A percentile compares a stretch with the other conserved stretches of the same genome.
Evolutionary conservation across 2,113 vertebrate genomes (phyloP).

Genomic region (Halichoerus grypus): DNA sequence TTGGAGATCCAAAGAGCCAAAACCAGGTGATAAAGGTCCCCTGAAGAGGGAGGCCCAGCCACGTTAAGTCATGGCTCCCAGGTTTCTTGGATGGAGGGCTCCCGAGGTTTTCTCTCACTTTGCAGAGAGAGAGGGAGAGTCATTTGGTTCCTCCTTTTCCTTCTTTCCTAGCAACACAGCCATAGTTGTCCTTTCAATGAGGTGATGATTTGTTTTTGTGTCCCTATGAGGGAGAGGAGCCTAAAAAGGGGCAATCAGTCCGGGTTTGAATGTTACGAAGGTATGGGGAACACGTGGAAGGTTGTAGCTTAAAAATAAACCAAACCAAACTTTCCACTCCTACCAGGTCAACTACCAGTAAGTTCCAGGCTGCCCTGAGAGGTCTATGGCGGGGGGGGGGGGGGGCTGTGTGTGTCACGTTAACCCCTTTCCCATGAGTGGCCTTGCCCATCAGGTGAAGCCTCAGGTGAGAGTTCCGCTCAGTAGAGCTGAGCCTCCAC

Average conservation of each 20-base stretch:
- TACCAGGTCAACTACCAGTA: not conserved
- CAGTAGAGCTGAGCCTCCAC: not conserved
- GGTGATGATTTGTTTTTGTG: not conserved
- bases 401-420: not conserved
- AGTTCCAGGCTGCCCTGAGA: not conserved
- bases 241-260: not conserved
- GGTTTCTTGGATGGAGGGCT: not conserved
- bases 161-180: not conserved
- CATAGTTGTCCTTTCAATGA: not conserved
- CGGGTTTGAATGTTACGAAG: not conserved
- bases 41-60: not conserved
- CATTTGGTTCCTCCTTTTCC: too few species aligned
- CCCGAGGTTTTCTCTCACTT: not conserved
- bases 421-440: not conserved
- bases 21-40: not conserved
- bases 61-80: not conserved
- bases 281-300: not conserved
- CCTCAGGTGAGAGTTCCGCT: not conserved
- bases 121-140: not conserved
- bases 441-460: not conserved
- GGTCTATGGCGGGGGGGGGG: not conserved
- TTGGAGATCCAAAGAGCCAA: not conserved
- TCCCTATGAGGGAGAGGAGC: not conserved
- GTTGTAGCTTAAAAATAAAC: not conserved
- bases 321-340: not conserved